These are phyloP conservation scores for Poeciliopsis presidionis DNA, from an alignment of 2,797 vertebrate genomes.

Conservation along the genomic window DNA sequence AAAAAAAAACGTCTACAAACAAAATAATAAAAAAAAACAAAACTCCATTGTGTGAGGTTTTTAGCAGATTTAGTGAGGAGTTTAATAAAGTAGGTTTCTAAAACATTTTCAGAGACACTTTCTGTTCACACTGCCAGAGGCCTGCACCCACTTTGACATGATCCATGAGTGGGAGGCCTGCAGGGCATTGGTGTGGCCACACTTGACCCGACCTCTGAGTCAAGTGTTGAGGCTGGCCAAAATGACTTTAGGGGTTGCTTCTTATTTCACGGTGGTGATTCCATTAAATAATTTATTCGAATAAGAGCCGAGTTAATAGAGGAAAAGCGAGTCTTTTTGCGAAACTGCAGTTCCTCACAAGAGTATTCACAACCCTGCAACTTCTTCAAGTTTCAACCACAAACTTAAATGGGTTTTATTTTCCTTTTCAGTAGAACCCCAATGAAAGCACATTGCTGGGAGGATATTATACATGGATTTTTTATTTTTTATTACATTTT, in stretches of 20 bases:
- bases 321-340: neutral
- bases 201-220: conserved; percentile 32
- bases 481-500: neutral
- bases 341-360: neutral
- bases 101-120: neutral
- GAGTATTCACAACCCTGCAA: neutral
- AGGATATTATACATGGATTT: neutral
- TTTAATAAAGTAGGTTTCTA: neutral
- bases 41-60: neutral
- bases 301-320: neutral
- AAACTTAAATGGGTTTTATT: neutral
- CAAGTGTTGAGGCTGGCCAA: conserved; percentile 16
- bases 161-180: conserved; percentile 22
- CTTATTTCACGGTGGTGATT: conserved; percentile 29
- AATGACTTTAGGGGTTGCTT: conserved; percentile 33
- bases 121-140: neutral
- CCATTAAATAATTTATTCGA: conserved; percentile 20
- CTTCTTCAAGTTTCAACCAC: neutral
- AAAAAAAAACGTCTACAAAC: neutral
- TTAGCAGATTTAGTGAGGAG: neutral
- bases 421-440: neutral
- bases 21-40: neutral
- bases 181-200: conserved; percentile 23
- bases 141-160: conserved; percentile 14
- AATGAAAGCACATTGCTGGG: neutral